Evolutionary conservation across 2,888 invertebrate genomes (phyloP), one percentile per base, ranked within the genome.

Genomic region (Nemotelus nigrinus): DNA sequence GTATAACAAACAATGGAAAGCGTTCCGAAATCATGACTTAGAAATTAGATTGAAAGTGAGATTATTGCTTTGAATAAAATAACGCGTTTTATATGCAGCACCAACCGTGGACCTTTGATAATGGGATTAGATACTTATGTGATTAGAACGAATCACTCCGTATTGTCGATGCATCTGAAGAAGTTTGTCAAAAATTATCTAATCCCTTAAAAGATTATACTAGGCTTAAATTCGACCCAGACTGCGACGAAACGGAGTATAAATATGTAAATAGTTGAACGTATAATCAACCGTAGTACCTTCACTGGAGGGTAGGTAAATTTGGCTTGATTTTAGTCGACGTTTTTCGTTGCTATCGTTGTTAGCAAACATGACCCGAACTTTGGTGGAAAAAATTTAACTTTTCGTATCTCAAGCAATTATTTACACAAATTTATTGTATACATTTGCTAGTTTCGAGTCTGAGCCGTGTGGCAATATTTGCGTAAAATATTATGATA

Each of bases 401-500:
- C 41, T 7, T 65, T 47, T 65, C 45, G 41, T 47, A 65, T 65
- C 65, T 47, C 47, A 25, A 45, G 3, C 39, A 65, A 39, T 3
- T 65, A 65, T 65, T 65, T 65, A n/a, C 65, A 5, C 48, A 43
- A 25, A 57, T 3, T 5, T 25, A 3, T 3, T 25, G 10, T 57
- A 57, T 57, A 57, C 25, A 4, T 57, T 6, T 41, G 41, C 63
- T 43, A 63, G 44, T 8, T n/a, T 6, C 39, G 39, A 5, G 60
- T 60, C 10, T 6, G 47, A 47, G 48, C 65, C 65, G 65, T 65
- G 65, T 65, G 45, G 48, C 48, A 65, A 65, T 65, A 65, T 65
- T 65, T 65, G 4, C 10, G 10, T 10, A 45, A 47, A 7, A 47
- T 8, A 47, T 65, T 65, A 47, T 65, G 47, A n/a, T 45, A 65